Conservation (phyloP, 2,113 vertebrate species). For the Bubo bubo region DNA sequence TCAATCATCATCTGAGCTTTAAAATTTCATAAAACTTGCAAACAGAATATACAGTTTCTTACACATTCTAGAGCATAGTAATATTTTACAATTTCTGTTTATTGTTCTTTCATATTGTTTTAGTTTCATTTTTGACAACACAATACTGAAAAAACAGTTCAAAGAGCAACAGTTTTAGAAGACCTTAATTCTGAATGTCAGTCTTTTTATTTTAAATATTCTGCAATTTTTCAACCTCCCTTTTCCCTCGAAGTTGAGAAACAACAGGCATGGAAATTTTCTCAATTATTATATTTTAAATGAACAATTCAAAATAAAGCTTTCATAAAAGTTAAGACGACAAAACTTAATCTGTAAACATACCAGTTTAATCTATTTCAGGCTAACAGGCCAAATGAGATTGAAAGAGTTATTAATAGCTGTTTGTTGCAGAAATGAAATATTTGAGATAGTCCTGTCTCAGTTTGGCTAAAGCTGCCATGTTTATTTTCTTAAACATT, state of each 20-base stretch:
- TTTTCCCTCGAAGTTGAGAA: background rate
- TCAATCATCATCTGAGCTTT: background rate
- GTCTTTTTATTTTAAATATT: background rate
- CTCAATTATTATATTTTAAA: background rate
- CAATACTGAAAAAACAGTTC: background rate
- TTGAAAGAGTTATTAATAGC: background rate
- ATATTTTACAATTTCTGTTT: background rate
- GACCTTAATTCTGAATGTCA: background rate
- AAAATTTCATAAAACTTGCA: background rate
- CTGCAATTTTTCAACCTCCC: background rate
- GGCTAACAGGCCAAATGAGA: background rate
- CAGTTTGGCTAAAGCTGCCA: background rate
- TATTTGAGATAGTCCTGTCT: background rate
- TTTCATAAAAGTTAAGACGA: background rate
- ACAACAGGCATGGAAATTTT: background rate
- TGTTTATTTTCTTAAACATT: slow-evolving; percentile 25
- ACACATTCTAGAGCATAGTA: background rate
- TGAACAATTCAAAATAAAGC: background rate
- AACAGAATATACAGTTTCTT: background rate
- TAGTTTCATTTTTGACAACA: background rate
- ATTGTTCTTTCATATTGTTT: background rate
- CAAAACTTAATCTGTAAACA: background rate
- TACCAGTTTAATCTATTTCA: background rate
- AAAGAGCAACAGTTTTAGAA: background rate
- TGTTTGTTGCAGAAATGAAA: background rate